Conservation (phyloP, 1,140 invertebrate species). For the Polyergus mexicanus region DNA sequence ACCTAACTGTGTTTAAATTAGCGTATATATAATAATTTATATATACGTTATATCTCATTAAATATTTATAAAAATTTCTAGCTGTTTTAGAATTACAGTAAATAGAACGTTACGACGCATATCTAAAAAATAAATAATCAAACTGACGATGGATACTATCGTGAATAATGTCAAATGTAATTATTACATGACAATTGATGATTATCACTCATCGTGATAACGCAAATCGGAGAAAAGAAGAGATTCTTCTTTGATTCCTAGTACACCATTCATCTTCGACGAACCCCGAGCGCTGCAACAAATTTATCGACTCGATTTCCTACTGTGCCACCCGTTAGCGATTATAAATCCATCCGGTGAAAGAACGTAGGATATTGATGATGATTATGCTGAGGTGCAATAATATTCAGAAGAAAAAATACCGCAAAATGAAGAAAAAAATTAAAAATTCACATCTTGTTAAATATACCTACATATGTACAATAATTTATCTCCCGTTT, state of each 20-base stretch:
- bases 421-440: neutral
- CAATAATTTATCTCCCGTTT: neutral
- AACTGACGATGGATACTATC: neutral
- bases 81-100: neutral
- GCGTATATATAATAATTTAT: neutral
- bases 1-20: neutral
- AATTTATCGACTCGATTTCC: conserved; percentile 54
- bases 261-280: neutral
- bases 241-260: conserved; percentile 13
- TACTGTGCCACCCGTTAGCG: conserved; percentile 49
- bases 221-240: neutral
- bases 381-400: neutral
- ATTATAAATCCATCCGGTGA: conserved; percentile 61
- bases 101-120: neutral
- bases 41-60: neutral
- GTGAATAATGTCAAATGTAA: neutral
- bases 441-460: neutral
- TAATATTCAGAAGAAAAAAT: neutral
- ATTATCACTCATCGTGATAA: conserved; percentile 17
- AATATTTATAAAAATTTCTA: neutral
- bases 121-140: neutral
- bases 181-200: conserved; percentile 15
- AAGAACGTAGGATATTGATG: conserved; percentile 39
- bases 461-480: neutral
- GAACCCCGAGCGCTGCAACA: conserved; percentile 1